These are phyloP conservation scores for Latrodectus elegans DNA, from an alignment of 2,888 invertebrate genomes.

Conservation along the genomic window DNA sequence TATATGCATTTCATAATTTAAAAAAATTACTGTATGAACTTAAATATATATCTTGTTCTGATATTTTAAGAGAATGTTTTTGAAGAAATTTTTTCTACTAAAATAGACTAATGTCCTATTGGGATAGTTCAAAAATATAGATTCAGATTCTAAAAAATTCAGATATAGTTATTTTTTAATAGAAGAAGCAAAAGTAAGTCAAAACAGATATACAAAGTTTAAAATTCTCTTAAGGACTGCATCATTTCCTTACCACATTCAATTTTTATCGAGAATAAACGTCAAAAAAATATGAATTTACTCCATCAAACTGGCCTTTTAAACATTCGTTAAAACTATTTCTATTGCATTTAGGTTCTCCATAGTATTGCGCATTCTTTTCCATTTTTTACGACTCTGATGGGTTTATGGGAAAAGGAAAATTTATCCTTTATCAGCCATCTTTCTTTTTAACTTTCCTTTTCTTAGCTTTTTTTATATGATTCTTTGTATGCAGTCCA, in stretches of 20 bases:
- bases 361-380: not conserved
- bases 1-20: too few relatives aligned
- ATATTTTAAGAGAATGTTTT: too few relatives aligned
- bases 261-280: constrained; percentile 30
- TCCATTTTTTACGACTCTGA: constrained; percentile 28
- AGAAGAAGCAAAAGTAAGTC: not conserved
- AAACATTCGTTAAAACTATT: constrained; percentile 30
- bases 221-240: not conserved
- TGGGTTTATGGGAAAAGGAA: constrained; percentile 37
- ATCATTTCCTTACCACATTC: not conserved
- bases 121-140: too few relatives aligned
- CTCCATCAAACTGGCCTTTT: constrained; percentile 6
- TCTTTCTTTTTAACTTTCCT: not conserved
- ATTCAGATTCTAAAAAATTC: too few relatives aligned
- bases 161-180: too few relatives aligned
- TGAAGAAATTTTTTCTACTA: too few relatives aligned
- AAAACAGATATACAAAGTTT: not conserved
- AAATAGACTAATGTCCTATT: too few relatives aligned
- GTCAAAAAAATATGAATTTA: constrained; percentile 27
- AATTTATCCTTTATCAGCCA: not conserved
- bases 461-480: not conserved
- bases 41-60: too few relatives aligned
- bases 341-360: not conserved
- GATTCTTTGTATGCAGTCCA: not conserved
- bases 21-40: too few relatives aligned